Conservation (phyloP, 2,797 vertebrate genomes). For the Apogon hyalosoma region DNA sequence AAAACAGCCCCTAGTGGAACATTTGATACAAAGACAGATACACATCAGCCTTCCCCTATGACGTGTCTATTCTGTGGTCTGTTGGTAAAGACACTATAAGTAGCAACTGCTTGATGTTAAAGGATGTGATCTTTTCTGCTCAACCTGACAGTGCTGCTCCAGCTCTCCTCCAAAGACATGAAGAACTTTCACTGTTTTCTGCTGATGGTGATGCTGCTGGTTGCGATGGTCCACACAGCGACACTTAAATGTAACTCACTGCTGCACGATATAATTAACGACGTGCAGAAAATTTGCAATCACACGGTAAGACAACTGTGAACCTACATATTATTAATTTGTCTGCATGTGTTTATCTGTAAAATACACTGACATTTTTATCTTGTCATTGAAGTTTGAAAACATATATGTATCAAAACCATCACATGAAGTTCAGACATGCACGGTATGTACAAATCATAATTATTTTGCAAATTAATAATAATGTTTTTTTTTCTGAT, state of each 20-base stretch:
- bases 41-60: slow-evolving; percentile 14
- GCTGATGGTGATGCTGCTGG: slow-evolving; percentile 17
- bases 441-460: slow-evolving; percentile 43
- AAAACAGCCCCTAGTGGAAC: slow-evolving; percentile 29
- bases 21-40: slow-evolving; percentile 33
- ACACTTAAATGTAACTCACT: accelerated
- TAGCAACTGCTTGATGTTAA: slow-evolving; percentile 3
- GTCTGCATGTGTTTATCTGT: background rate
- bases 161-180: slow-evolving; percentile 47
- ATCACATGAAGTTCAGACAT: accelerated
- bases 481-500: background rate
- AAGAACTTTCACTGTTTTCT: slow-evolving; percentile 26
- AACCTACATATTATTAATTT: background rate
- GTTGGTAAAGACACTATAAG: slow-evolving; percentile 45
- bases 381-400: accelerated
- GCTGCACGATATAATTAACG: accelerated
- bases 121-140: slow-evolving; percentile 23
- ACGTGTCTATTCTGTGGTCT: slow-evolving; percentile 20
- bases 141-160: slow-evolving; percentile 14
- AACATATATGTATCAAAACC: accelerated
- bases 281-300: accelerated
- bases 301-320: slow-evolving; percentile 30
- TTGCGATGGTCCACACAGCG: background rate
- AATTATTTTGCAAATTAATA: background rate
- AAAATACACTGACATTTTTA: slow-evolving; percentile 21